Base-by-base conservation (phyloP, 2,888 invertebrate genomes). In the Brachylomia viminalis region DNA sequence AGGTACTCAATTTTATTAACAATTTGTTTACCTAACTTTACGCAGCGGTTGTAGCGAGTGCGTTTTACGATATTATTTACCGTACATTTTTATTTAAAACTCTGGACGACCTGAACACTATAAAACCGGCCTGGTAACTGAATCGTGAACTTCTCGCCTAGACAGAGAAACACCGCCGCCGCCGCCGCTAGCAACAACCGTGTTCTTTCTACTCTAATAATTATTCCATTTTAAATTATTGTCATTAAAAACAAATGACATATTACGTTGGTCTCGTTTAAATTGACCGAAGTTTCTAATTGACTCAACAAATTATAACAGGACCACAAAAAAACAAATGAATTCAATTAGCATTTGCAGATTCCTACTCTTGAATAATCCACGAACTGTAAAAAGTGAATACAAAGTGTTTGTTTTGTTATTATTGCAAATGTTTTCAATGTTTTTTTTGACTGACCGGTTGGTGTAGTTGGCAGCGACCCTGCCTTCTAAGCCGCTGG, bases 201-300 rank as follows among this genome's bases (percentile, higher is more conserved):
- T 30, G 17, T 52, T 52, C 8, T 61, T 52, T 62, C 3, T 2
- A n/a, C 13, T 17, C 23, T 30, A n/a, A n/a, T n/a, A n/a, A n/a
- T n/a, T n/a, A n/a, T n/a, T 42, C 10, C 0, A 30, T 54, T 71
- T 79, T 47, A 42, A 56, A 62, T 72, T 64, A n/a, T 4, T 33
- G 54, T 58, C 54, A 27, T 42, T 56, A n/a, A 56, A 33, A 79
- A 56, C 30, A 38, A 67, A 80, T 45, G n/a, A n/a, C 6, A 23
- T 23, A 58, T 20, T 65, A 6, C 23, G 15, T 49, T 58, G 52
- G 1, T 59, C 58, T 59, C 54, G 8, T 75, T 72, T 64, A n/a
- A 71, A 71, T 62, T 62, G n/a, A 30, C 30, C n/a, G 23, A 59
- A 47, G 61, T 61, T 62, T 77, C 0, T 62, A 62, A 56, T 42